Evolutionary conservation across 1,140 invertebrate genomes (phyloP).

Genomic region (Ectropis grisescens): DNA sequence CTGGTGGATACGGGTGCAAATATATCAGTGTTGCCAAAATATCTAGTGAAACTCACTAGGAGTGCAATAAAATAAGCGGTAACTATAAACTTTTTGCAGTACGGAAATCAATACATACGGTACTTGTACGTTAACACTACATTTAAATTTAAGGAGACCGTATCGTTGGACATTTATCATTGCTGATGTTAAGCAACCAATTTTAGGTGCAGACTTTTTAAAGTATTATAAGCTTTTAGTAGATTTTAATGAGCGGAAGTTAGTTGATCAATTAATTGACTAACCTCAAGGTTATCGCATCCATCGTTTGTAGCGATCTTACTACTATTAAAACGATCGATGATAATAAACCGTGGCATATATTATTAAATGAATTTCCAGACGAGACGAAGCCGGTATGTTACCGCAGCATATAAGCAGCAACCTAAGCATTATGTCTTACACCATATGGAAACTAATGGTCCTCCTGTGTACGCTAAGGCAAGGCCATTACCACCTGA

Average conservation of each 20-base stretch:
- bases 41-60: neutral
- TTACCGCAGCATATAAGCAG: constrained; percentile 6
- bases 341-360: neutral
- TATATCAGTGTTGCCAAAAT: constrained; percentile 7
- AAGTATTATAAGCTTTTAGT: constrained; percentile 10
- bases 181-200: constrained; percentile 13
- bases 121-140: constrained; percentile 7
- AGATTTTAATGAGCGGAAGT: constrained; percentile 1
- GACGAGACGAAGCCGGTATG: constrained; percentile 10
- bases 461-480: neutral
- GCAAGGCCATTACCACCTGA: constrained; percentile 2
- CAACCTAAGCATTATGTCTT: constrained; percentile 2
- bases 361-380: constrained; percentile 5
- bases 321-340: constrained; percentile 5
- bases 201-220: constrained; percentile 16
- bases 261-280: constrained; percentile 10
- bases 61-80: neutral
- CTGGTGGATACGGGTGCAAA: constrained; percentile 14
- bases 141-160: constrained; percentile 11
- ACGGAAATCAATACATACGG: constrained; percentile 14
- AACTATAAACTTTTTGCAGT: constrained; percentile 15
- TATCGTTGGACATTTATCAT: constrained; percentile 9
- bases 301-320: constrained; percentile 1
- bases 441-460: constrained; percentile 16
- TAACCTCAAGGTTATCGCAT: constrained; percentile 2